phyloP scores from a whole-genome alignment of 2,888 invertebrate species.

The Platycnemis pennipes region DNA sequence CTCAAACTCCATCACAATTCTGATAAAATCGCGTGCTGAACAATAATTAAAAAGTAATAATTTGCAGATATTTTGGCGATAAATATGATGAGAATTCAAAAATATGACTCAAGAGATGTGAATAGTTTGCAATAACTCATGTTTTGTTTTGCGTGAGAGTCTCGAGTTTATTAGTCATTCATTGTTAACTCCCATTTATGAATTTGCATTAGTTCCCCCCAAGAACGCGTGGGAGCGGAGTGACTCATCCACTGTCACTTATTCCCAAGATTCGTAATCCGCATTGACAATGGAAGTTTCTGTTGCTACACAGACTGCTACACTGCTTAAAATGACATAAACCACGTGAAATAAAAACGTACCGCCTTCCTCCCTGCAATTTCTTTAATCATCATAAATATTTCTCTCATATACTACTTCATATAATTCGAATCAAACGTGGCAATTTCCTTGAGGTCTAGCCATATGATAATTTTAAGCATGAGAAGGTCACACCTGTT shows the following conservation, averaged over 20 bases:
- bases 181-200: conserved; percentile 62
- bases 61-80: neutral
- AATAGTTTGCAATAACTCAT: conserved; percentile 50
- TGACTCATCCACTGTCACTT: conserved; percentile 51
- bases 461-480: neutral
- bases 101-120: neutral
- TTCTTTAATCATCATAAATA: conserved; percentile 26
- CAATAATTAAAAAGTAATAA: neutral
- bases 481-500: neutral
- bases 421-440: neutral
- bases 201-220: conserved; percentile 58
- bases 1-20: neutral
- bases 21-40: neutral
- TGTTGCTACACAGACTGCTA: conserved; percentile 10
- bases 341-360: neutral
- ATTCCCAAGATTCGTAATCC: conserved; percentile 27
- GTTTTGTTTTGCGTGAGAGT: conserved; percentile 62
- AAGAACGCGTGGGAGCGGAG: conserved; percentile 7
- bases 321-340: conserved; percentile 36
- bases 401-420: neutral
- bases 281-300: conserved; percentile 53
- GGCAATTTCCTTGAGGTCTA: neutral
- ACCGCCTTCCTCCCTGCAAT: conserved; percentile 16
- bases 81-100: neutral
- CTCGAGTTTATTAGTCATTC: conserved; percentile 59